phyloP scores from a whole-genome alignment of 2,113 vertebrate species.

The Columba livia region DNA sequence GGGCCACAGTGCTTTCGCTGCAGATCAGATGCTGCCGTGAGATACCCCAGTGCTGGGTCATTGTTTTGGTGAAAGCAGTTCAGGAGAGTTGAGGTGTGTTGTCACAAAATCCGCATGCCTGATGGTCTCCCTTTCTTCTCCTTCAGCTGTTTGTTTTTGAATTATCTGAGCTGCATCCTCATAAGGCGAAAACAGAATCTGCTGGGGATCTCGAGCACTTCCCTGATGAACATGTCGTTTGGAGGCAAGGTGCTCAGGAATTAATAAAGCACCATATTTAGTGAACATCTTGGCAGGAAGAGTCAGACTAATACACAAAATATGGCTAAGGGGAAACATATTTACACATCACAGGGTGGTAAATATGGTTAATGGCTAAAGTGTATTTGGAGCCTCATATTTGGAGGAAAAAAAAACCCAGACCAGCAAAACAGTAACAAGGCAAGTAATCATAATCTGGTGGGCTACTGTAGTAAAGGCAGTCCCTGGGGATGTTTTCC shows the following conservation, averaged over 20 bases:
- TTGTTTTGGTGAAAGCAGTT: neutral
- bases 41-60: neutral
- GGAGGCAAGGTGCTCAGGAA: constrained; percentile 12
- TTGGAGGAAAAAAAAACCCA: neutral
- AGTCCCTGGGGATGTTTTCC: neutral
- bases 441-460: neutral
- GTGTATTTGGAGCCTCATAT: neutral
- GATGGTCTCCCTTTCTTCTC: neutral
- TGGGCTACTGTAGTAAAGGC: neutral
- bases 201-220: neutral
- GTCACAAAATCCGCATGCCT: neutral
- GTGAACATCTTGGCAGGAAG: constrained; percentile 58
- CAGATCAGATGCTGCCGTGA: neutral
- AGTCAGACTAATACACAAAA: constrained; percentile 40
- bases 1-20: fast-evolving
- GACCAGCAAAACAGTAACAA: neutral
- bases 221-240: neutral
- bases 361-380: constrained; percentile 27
- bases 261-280: neutral
- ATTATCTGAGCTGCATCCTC: neutral
- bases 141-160: neutral
- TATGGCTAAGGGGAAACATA: constrained; percentile 46
- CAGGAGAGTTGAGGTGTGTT: neutral
- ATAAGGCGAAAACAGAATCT: neutral
- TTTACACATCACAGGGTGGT: constrained; percentile 4